phyloP scores from a whole-genome alignment of 1,140 invertebrate genomes.

The Drosophila triauraria region DNA sequence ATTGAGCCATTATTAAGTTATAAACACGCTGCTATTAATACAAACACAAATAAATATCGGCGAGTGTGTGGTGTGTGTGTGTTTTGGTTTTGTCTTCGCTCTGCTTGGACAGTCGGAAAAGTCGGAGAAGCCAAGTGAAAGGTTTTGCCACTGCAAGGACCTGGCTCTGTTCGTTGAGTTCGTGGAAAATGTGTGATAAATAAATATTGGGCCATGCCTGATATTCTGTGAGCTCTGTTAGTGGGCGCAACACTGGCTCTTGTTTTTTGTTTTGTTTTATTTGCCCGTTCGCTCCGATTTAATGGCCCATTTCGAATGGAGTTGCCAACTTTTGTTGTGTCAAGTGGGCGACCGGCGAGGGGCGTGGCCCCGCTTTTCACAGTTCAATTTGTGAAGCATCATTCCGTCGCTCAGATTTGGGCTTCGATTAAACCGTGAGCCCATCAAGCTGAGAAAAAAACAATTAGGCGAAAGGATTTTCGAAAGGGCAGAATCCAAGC shows the following conservation, averaged over 20 bases:
- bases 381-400: constrained; percentile 80
- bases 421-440: constrained; percentile 41
- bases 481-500: constrained; percentile 38
- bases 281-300: constrained; percentile 65
- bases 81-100: constrained; percentile 28
- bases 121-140: constrained; percentile 62
- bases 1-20: constrained; percentile 83
- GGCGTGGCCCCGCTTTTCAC: constrained; percentile 65
- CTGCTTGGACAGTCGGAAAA: constrained; percentile 25
- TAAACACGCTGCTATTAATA: constrained; percentile 82
- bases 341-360: constrained; percentile 48
- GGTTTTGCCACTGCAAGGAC: constrained; percentile 61
- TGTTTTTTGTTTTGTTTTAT: constrained; percentile 12
- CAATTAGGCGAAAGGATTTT: constrained; percentile 62
- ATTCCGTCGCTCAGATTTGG: constrained; percentile 50
- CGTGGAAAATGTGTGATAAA: constrained; percentile 77
- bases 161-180: constrained; percentile 32
- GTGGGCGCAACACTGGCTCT: constrained; percentile 53
- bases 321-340: constrained; percentile 50
- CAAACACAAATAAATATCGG: constrained; percentile 79
- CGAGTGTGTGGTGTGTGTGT: constrained; percentile 11
- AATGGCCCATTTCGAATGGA: constrained; percentile 80
- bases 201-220: constrained; percentile 74
- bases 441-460: constrained; percentile 37
- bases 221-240: constrained; percentile 61